Conservation (phyloP, 2,888 invertebrate species). For the Diogma glabrata region DNA sequence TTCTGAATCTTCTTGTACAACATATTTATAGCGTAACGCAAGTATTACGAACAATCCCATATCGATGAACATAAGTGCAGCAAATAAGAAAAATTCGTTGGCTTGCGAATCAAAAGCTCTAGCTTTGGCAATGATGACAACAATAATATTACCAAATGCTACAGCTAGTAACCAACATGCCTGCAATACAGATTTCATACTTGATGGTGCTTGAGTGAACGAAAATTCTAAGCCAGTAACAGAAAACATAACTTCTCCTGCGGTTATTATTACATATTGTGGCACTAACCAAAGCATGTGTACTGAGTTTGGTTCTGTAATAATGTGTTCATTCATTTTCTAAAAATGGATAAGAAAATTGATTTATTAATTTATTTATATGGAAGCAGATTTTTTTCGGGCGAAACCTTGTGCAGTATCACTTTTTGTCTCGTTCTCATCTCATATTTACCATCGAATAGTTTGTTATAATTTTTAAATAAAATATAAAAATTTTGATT, state of each 20-base stretch:
- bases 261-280: constrained; percentile 84
- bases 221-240: constrained; percentile 93
- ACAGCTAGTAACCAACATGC: constrained; percentile 88
- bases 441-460: too few relatives aligned
- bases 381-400: too few relatives aligned
- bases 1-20: constrained; percentile 30
- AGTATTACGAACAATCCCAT: constrained; percentile 71
- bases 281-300: constrained; percentile 74
- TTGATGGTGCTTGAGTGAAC: constrained; percentile 82
- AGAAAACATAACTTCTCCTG: constrained; percentile 92
- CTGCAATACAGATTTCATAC: constrained; percentile 90
- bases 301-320: constrained; percentile 59
- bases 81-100: constrained; percentile 78
- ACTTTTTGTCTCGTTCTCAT: too few relatives aligned
- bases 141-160: constrained; percentile 87
- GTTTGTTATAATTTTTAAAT: too few relatives aligned
- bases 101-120: constrained; percentile 38
- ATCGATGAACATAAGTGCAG: constrained; percentile 71
- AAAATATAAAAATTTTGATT: too few relatives aligned
- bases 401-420: too few relatives aligned
- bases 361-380: constrained; percentile 30
- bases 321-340: constrained; percentile 28
- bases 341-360: constrained; percentile 13
- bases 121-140: constrained; percentile 49
- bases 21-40: constrained; percentile 69